Conservation (phyloP, 2,797 vertebrate genomes). For the Atherinosoma microstoma region DNA sequence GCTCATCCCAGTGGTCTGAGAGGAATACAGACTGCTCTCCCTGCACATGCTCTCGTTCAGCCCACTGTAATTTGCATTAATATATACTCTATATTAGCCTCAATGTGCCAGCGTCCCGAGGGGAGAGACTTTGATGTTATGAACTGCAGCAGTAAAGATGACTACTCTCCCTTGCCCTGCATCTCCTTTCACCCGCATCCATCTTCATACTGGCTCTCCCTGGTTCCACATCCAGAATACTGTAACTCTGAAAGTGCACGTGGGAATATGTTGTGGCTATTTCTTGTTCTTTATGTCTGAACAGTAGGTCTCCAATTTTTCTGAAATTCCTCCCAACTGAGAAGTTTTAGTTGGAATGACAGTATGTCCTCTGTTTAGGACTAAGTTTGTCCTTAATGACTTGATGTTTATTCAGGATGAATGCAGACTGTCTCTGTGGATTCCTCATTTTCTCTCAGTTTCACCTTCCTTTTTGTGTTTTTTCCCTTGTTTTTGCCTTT, state of each 20-base stretch:
- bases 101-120: constrained; percentile 34
- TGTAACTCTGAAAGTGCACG: constrained; percentile 11
- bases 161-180: constrained; percentile 35
- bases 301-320: not conserved
- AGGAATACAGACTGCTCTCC: constrained; percentile 51
- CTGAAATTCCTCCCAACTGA: not conserved
- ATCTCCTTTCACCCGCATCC: constrained; percentile 23
- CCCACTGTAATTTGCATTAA: constrained; percentile 71
- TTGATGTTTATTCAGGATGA: constrained; percentile 44
- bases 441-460: constrained; percentile 10
- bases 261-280: not conserved
- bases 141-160: constrained; percentile 44
- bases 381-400: constrained; percentile 39
- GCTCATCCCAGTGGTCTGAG: constrained; percentile 39
- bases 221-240: constrained; percentile 16
- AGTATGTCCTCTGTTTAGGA: constrained; percentile 21
- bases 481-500: constrained; percentile 21
- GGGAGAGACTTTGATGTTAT: constrained; percentile 51
- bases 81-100: constrained; percentile 66
- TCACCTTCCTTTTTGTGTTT: not conserved
- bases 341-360: constrained; percentile 33
- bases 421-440: constrained; percentile 15
- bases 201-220: constrained; percentile 1
- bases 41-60: constrained; percentile 47
- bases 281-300: not conserved